Conservation (phyloP, 2,113 vertebrate species). For the Percina caprodes region DNA sequence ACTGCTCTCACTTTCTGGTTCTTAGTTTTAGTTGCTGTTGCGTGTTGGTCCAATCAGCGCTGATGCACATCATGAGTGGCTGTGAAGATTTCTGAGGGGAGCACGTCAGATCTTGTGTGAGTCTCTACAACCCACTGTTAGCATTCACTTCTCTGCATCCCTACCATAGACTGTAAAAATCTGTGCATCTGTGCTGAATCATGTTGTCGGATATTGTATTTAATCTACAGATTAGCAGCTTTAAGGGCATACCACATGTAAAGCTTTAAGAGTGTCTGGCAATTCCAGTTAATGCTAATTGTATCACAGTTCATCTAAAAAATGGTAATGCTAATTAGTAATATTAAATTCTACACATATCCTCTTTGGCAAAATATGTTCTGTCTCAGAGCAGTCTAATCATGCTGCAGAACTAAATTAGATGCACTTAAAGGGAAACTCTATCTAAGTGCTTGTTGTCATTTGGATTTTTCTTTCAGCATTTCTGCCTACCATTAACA, state of each 20-base stretch:
- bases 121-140: not conserved
- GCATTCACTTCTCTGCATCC: not conserved
- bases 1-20: not conserved
- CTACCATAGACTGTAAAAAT: too few species aligned
- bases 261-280: not conserved
- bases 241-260: not conserved
- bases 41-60: not conserved
- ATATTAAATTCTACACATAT: not conserved
- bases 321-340: not conserved
- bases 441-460: not conserved
- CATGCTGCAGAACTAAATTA: not conserved
- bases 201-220: too few species aligned
- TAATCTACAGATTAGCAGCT: not conserved
- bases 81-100: conserved; percentile 7
- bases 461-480: conserved; percentile 19
- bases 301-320: not conserved
- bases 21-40: not conserved
- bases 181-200: too few species aligned
- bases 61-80: not conserved
- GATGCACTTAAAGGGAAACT: not conserved
- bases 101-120: not conserved
- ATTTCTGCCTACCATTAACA: conserved; percentile 20
- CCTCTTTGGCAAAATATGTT: not conserved
- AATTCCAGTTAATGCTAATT: not conserved
- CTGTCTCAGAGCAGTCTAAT: not conserved